Conservation (phyloP, 2,113 vertebrate genomes). For the Chlorodrepanis virens region DNA sequence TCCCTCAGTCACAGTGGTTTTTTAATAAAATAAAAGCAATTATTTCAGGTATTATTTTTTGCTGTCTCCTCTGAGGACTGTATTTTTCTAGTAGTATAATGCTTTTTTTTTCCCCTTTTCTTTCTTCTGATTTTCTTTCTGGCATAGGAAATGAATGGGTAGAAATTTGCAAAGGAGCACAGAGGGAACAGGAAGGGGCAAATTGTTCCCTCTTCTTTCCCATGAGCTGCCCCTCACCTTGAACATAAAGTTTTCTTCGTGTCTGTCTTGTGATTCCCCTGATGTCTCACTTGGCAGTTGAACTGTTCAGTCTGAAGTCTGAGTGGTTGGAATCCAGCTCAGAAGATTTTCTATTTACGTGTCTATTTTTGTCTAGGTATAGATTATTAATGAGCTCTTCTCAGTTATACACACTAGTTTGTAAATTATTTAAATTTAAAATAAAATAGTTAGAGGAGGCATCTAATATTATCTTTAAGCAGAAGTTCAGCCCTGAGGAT, state of each 20-base stretch:
- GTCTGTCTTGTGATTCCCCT: not conserved
- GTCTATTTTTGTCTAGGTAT: not conserved
- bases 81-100: not conserved
- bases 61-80: not conserved
- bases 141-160: not conserved
- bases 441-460: not conserved
- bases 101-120: rapidly evolving
- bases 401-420: not conserved
- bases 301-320: not conserved
- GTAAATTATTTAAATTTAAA: not conserved
- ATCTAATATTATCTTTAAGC: not conserved
- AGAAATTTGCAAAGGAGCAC: not conserved
- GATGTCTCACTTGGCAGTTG: not conserved
- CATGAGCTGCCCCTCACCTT: not conserved
- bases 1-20: not conserved
- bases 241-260: not conserved
- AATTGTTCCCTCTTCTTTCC: not conserved
- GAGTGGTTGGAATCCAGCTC: not conserved
- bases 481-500: not conserved
- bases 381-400: not conserved
- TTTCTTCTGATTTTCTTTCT: not conserved
- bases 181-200: not conserved
- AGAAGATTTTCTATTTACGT: not conserved
- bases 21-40: not conserved
- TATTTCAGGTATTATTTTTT: not conserved